Evolutionary conservation across 2,113 vertebrate genomes (phyloP).

Genomic region (Anoplopoma fimbria): DNA sequence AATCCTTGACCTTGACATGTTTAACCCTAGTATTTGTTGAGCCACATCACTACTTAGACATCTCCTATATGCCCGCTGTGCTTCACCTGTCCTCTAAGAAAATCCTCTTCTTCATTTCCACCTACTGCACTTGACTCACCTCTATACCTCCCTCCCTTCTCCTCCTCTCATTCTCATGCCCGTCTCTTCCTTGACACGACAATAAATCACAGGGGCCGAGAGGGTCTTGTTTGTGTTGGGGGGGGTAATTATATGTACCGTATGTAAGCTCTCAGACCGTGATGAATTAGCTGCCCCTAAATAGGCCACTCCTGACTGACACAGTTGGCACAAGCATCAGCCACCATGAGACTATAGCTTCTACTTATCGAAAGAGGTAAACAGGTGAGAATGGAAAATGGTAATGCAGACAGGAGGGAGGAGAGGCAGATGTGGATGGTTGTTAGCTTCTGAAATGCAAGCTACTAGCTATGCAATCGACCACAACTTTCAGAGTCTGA

Average conservation of each 20-base stretch:
- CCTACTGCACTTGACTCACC: slow-evolving; percentile 14
- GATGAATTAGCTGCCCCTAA: slow-evolving; percentile 84
- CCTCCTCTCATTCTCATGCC: slow-evolving; percentile 7
- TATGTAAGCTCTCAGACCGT: slow-evolving; percentile 80
- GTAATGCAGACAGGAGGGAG: not conserved
- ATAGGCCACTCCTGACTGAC: slow-evolving; percentile 82
- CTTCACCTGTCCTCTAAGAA: slow-evolving; percentile 36
- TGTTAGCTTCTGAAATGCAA: not conserved
- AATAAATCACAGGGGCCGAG: slow-evolving; percentile 80
- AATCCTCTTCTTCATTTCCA: slow-evolving; percentile 39
- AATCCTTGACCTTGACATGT: slow-evolving; percentile 51
- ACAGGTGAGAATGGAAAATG: slow-evolving; percentile 24
- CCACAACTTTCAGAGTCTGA: not conserved
- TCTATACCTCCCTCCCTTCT: not conserved
- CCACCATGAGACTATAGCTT: slow-evolving; percentile 25
- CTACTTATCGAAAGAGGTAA: slow-evolving; percentile 52
- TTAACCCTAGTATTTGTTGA: slow-evolving; percentile 32
- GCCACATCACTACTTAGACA: not conserved
- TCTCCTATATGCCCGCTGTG: slow-evolving; percentile 1
- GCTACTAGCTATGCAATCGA: not conserved
- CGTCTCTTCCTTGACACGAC: slow-evolving; percentile 68
- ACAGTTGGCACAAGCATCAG: slow-evolving; percentile 69
- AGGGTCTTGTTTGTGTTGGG: slow-evolving; percentile 79
- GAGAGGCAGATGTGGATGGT: not conserved
- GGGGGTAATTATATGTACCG: slow-evolving; percentile 77